Base-by-base conservation (phyloP, 2,888 invertebrate genomes). In the Diarsia brunnea region DNA sequence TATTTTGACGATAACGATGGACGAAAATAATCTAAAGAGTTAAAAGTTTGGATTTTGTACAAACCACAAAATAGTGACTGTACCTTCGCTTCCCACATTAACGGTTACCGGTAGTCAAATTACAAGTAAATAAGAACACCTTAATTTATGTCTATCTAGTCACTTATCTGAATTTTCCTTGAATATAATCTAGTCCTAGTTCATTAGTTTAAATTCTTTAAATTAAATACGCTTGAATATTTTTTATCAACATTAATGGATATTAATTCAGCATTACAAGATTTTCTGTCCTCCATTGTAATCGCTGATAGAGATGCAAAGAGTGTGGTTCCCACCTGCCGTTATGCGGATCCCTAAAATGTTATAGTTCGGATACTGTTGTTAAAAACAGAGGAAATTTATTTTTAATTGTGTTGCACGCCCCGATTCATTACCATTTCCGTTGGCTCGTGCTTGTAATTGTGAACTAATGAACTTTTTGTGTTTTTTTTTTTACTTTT, bases 331-430 rank as follows among this genome's bases (percentile, higher is more conserved):
- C 78, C 82, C 87, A 89, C 89, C 91, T 89, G 89, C 84, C 75
- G 19, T 67, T 61, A 63, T 75, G 79, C 84, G 85, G 86, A 87
- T 89, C 91, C 90, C 91, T 81, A 90, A 89, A 89, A 85, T 81
- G 55, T 70, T 82, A 88, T 90, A 89, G 88, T 90, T 89, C 85
- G 87, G 85, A 90, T 87, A 90, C 86, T 88, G 88, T 89, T 85
- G 88, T 90, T 86, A 89, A 90, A 88, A 85, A 88, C 90, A 87
- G 87, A 87, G 89, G 90, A 91, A 91, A 90, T 90, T 86, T 80
- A 88, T 86, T 90, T 91, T 91, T 91, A 91, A 91, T 91, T 89
- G 84, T 85, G 82, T 85, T 85, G 72, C 87, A 86, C 85, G 84
- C 85, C 82, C 78, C 81, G 75, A 79, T 86, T 79, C 76, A 78